Evolutionary conservation across 2,888 invertebrate species (phyloP), one percentile per base, ranked within the genome.

Genomic region (Urechis unicinctus): DNA sequence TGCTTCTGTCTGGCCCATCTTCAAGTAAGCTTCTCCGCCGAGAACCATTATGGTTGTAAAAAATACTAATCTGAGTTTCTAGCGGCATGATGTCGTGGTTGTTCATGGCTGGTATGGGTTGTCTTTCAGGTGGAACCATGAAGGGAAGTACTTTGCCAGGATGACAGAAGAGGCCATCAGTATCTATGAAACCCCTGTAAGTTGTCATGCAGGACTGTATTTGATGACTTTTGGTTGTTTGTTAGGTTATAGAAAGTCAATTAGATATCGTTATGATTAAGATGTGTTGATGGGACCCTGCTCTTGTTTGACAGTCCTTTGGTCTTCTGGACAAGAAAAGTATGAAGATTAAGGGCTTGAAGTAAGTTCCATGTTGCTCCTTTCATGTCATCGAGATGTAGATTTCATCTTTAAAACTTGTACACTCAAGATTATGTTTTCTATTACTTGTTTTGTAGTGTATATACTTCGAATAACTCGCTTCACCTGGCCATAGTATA

Each of bases 291-390:
- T n/a, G 13, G 17, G 9, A 17, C 13, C 1, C 9, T 13, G 22
- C 41, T 13, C 9, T 50, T 54, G 24, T 49, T 50, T 78, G 80
- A 41, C 72, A 85, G 83, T 91, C 92, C 22, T 97, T 97, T 78
- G 91, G 89, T 59, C 81, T 98, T 54, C 81, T 95, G 4, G 95
- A 96, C 59, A 91, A 94, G 78, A 95, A 95, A 74, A 91, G 93
- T 62, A 87, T 97, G 56, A 95, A 93, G 66, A 75, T 82, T 36
- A 57, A 70, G 30, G 75, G 74, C n/a, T 69, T 80, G 26, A 71
- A 72, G 78, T 78, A 66, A 66, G 70, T 61, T 41, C n/a, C 31
- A 1, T n/a, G 30, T 50, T 50, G 6, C 42, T 24, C 21, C 1
- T 21, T 3, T 3, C 26, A n/a, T 42, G 26, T n/a, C n/a, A 41